These are phyloP conservation scores for Callopanchax toddi DNA, from an alignment of 2,113 vertebrate genomes.

Conservation along the genomic window DNA sequence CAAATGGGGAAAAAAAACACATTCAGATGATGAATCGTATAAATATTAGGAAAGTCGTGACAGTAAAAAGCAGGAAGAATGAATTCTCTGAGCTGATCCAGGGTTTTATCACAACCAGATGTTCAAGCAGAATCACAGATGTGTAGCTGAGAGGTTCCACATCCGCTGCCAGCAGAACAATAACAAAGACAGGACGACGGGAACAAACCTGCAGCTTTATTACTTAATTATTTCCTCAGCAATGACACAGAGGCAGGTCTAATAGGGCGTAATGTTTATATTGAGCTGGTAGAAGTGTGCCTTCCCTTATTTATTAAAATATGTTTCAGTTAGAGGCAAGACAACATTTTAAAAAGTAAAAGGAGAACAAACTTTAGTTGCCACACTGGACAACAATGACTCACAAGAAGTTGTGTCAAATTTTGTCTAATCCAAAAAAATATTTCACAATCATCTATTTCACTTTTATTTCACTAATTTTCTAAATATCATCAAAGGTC, in stretches of 20 bases:
- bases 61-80: neutral
- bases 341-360: neutral
- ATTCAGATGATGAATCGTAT: neutral
- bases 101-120: conserved; percentile 42
- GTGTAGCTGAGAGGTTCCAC: conserved; percentile 44
- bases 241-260: neutral
- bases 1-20: neutral
- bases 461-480: neutral
- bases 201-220: conserved; percentile 52
- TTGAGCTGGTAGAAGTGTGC: neutral
- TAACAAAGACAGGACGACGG: conserved; percentile 38
- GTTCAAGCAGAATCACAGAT: conserved; percentile 47
- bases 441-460: neutral
- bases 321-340: too few relatives aligned
- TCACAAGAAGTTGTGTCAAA: too few relatives aligned
- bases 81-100: conserved; percentile 13
- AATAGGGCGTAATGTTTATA: neutral
- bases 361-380: neutral
- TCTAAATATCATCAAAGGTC: neutral
- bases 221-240: conserved; percentile 38
- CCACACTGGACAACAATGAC: neutral
- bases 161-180: conserved; percentile 39
- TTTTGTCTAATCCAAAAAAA: too few relatives aligned
- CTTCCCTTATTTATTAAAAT: too few relatives aligned
- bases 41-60: conserved; percentile 3